Evolutionary conservation across 2,888 invertebrate genomes (phyloP).

Genomic region (Cerastis rubricosa): DNA sequence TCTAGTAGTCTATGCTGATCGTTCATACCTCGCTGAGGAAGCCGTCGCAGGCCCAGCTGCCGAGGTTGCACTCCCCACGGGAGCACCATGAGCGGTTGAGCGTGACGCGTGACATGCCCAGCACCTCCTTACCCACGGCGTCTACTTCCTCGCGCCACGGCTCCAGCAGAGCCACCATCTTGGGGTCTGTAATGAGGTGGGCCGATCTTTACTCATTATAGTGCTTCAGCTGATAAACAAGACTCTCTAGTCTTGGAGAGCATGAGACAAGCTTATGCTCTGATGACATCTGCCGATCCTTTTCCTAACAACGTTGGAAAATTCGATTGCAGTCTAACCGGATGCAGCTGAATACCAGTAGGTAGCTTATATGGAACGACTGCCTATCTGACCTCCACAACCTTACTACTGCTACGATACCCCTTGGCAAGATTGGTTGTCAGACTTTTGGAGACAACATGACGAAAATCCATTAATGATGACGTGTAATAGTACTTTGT

Average conservation of each 20-base stretch:
- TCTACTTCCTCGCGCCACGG: constrained; percentile 92
- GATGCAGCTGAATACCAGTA: neutral
- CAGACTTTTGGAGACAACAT: neutral
- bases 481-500: neutral
- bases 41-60: constrained; percentile 94
- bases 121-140: constrained; percentile 88
- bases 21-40: constrained; percentile 85
- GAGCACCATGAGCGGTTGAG: constrained; percentile 90
- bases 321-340: neutral
- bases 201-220: neutral
- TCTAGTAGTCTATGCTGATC: neutral
- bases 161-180: constrained; percentile 88
- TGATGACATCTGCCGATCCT: neutral
- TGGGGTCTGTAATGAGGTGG: constrained; percentile 73
- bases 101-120: constrained; percentile 91
- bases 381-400: neutral
- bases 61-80: constrained; percentile 93
- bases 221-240: too few relatives aligned
- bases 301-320: neutral
- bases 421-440: neutral
- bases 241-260: neutral
- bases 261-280: neutral
- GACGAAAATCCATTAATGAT: neutral
- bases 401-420: neutral
- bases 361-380: neutral